Percentiles rank a stretch among this genome's conserved stretches.
Conservation (phyloP, 2,888 invertebrate species). For the Sabatieria punctata region DNA sequence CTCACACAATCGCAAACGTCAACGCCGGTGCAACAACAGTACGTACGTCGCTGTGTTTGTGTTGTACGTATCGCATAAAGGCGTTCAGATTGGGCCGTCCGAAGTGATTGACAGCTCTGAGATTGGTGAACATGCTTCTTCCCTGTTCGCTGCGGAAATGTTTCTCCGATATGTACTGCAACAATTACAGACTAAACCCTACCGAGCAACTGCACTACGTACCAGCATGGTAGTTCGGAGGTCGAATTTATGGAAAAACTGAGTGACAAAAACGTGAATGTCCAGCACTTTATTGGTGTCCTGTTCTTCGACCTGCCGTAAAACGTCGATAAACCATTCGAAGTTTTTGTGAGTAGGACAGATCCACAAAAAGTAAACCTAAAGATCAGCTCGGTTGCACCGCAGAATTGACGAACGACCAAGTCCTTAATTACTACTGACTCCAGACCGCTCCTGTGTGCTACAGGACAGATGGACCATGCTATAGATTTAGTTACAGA, state of each 20-base stretch:
- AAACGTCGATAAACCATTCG: slow-evolving; percentile 93
- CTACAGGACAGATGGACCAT: no score
- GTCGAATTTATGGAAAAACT: slow-evolving; percentile 96
- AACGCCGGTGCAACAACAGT: neutral
- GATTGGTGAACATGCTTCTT: slow-evolving; percentile 65
- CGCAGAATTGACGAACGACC: no score
- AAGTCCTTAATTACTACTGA: no score
- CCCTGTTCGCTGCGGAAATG: slow-evolving; percentile 76
- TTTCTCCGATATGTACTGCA: slow-evolving; percentile 91
- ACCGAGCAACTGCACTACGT: slow-evolving; percentile 31
- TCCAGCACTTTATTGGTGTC: slow-evolving; percentile 87
- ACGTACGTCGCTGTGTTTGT: slow-evolving; percentile 86
- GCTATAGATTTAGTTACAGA: no score
- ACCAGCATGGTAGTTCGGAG: slow-evolving; percentile 90
- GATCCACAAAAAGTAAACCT: slow-evolving; percentile 94
- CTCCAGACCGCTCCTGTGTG: no score
- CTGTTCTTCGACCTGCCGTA: slow-evolving; percentile 78
- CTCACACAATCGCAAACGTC: neutral
- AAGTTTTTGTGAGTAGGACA: slow-evolving; percentile 93
- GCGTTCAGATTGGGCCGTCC: slow-evolving; percentile 91
- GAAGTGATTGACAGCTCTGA: slow-evolving; percentile 89
- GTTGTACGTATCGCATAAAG: slow-evolving; percentile 85
- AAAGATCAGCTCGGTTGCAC: no score
- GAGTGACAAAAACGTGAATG: slow-evolving; percentile 93
- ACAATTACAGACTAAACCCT: no score